Percentiles rank a stretch among this genome's conserved stretches.
Evolutionary conservation across 2,888 invertebrate genomes (phyloP).

Genomic region (Oscheius sp.): DNA sequence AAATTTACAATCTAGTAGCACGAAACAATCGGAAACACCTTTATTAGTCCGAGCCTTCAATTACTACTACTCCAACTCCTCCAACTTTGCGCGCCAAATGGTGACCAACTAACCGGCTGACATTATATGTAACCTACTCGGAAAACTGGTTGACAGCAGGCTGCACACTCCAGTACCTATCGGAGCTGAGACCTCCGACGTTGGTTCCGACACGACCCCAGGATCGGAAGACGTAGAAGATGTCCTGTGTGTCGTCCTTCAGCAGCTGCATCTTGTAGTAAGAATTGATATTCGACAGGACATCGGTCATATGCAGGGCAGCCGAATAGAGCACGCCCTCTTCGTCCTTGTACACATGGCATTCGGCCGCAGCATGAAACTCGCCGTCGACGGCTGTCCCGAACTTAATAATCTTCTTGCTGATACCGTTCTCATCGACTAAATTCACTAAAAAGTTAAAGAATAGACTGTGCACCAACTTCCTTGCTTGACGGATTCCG

Average conservation of each 20-base stretch:
- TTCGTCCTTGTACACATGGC: constrained; percentile 65
- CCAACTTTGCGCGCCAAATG: too few relatives aligned
- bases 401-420: constrained; percentile 80
- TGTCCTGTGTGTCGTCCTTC: constrained; percentile 79
- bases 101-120: too few relatives aligned
- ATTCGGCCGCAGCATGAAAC: constrained; percentile 74
- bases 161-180: constrained; percentile 60
- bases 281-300: constrained; percentile 88
- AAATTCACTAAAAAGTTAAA: background rate
- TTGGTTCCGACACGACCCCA: constrained; percentile 98
- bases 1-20: too few relatives aligned
- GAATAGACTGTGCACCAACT: background rate
- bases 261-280: constrained; percentile 93
- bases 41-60: too few relatives aligned
- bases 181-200: constrained; percentile 80
- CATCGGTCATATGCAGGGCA: constrained; percentile 80
- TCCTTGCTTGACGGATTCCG: constrained; percentile 5
- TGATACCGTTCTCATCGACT: constrained; percentile 1
- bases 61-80: too few relatives aligned
- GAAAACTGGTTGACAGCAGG: constrained; percentile 64
- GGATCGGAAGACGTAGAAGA: constrained; percentile 85
- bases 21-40: too few relatives aligned
- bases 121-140: constrained; percentile 35
- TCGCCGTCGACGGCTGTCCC: constrained; percentile 94
- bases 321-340: constrained; percentile 60